phyloP scores from a whole-genome alignment of 2,797 vertebrate species.

The Todus mexicanus region DNA sequence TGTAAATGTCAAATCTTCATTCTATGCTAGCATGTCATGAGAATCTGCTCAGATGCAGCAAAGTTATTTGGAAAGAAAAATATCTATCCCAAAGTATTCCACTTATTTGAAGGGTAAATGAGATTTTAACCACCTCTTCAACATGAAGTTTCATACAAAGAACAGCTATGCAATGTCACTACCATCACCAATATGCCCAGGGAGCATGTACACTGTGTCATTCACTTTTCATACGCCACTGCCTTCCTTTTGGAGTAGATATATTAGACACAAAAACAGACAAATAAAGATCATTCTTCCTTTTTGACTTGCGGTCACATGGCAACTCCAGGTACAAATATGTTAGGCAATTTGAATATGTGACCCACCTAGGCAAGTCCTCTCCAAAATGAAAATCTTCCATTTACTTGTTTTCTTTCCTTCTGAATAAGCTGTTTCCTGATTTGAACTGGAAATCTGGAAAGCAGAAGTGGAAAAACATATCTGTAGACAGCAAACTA shows the following conservation, averaged over 20 bases:
- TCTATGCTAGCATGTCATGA: neutral
- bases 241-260: neutral
- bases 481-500: neutral
- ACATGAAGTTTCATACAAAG: neutral
- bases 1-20: neutral
- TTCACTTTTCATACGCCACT: neutral
- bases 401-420: neutral
- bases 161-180: neutral
- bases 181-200: neutral
- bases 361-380: neutral
- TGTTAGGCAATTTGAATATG: neutral
- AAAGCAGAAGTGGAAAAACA: neutral
- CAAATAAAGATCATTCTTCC: neutral
- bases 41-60: neutral
- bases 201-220: rapidly evolving
- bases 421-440: neutral
- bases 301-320: neutral
- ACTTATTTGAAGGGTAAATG: neutral
- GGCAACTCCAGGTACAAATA: neutral
- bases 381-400: neutral
- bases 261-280: neutral
- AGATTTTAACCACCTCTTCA: neutral
- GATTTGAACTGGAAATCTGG: neutral
- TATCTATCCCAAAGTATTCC: neutral
- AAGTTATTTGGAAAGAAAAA: neutral